Base-by-base conservation (phyloP, 2,113 vertebrate species). In the Charadrius vociferus region DNA sequence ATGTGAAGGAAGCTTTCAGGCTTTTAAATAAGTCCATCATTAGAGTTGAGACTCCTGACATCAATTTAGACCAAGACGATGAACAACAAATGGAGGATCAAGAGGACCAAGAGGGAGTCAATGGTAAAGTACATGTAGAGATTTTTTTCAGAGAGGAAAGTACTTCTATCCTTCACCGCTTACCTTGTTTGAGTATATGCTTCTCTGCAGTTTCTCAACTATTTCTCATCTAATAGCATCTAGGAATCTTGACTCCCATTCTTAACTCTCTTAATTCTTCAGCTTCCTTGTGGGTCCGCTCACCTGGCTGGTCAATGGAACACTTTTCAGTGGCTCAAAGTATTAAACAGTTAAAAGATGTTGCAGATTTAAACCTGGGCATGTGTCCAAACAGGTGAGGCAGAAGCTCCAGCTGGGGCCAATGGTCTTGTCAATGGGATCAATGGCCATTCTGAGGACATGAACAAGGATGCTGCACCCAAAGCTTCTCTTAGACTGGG, bases 1-100 rank as follows among this genome's bases (percentile, higher is more conserved):
- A 99, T 4, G 99, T 99, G 58, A 99, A 99, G 93, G 99, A 99
- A 98, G 99, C 99, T 4, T 99, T 99, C 97, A 98, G 99, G 70
- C 98, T 99, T 73, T 97, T 99, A 87, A 99, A 99, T 98, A 99
- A 99, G 91, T 99, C 99, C 50, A 99, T 99, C 94, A 99, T 99
- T 96, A 98, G 99, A 86, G 99, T 99, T 81, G 99, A 99, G 98
- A 99, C 99, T 12, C 99, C 99, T 19, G 99, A 99, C 78, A 97
- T 99, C 87, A 99, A 99, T 97, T 98, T 99, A 97, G 99, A 99
- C 88, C 99, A 99, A 96, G 99, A 99, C 6, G 99, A 99, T 36
- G 99, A 99, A 43, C 94, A 97, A 58, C 97, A 98, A 58, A 96
- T 98, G 36, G 95, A 99, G 10, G 90, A 98, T 72, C 97, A 98